Evolutionary conservation across 1,140 invertebrate species (phyloP).

Genomic region (Rhagoletis pomonella): DNA sequence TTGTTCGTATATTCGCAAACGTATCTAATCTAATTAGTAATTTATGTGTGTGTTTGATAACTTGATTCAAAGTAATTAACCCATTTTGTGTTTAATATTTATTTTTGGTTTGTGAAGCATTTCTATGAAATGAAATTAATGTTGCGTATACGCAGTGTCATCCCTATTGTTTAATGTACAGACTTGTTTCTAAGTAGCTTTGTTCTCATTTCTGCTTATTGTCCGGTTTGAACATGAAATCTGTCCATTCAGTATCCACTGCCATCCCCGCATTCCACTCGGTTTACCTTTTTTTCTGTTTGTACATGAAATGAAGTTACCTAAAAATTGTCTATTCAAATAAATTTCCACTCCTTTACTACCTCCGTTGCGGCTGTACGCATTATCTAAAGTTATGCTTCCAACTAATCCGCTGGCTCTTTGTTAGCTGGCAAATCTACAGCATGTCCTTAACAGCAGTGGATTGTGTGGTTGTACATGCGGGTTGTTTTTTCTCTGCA

Average conservation of each 20-base stretch:
- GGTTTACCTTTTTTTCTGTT: background rate
- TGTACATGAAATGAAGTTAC: background rate
- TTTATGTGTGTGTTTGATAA: slow-evolving; percentile 37
- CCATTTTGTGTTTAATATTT: background rate
- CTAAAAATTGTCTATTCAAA: background rate
- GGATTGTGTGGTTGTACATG: background rate
- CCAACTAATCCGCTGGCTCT: background rate
- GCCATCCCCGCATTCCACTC: too few species aligned
- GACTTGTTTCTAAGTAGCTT: background rate
- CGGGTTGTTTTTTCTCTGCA: background rate
- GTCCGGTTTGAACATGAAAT: too few species aligned
- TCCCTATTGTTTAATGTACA: too few species aligned
- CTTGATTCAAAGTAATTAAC: slow-evolving; percentile 23
- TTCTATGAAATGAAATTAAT: background rate
- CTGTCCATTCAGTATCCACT: too few species aligned
- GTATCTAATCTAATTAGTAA: slow-evolving; percentile 14
- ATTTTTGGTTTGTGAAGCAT: background rate
- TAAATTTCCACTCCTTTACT: background rate
- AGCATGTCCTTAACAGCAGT: too few species aligned
- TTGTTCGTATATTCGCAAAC: background rate
- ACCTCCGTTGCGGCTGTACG: background rate
- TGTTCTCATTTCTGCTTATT: background rate
- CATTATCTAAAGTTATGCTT: background rate
- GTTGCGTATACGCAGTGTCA: background rate
- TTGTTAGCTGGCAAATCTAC: background rate